These are phyloP conservation scores for Phalacrocorax brasilianus DNA, from an alignment of 2,113 vertebrate genomes.

Conservation along the genomic window DNA sequence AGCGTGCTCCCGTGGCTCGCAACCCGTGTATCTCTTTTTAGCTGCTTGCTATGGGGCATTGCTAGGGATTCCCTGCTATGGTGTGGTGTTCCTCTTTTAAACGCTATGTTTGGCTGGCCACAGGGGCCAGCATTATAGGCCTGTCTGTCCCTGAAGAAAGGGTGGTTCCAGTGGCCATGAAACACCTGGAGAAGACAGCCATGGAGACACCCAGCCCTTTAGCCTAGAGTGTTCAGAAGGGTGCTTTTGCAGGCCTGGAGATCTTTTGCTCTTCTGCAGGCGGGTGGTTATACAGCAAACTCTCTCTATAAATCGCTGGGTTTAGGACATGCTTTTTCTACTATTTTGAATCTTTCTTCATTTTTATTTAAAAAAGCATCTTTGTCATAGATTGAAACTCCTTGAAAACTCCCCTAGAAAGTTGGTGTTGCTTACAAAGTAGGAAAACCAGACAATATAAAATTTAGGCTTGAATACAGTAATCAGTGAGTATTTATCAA, in stretches of 20 bases:
- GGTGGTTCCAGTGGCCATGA: not conserved
- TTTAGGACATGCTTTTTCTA: not conserved
- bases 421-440: not conserved
- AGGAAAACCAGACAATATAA: not conserved
- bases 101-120: not conserved
- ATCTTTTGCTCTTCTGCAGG: not conserved
- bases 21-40: not conserved
- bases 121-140: not conserved
- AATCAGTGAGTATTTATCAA: not conserved
- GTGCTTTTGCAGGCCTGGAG: not conserved
- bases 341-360: not conserved
- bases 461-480: not conserved
- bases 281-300: not conserved
- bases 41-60: not conserved
- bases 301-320: not conserved
- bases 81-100: not conserved
- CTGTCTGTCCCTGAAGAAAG: not conserved
- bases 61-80: not conserved
- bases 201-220: not conserved
- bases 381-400: not conserved
- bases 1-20: not conserved
- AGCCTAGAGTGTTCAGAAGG: not conserved
- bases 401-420: not conserved
- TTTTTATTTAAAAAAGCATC: not conserved
- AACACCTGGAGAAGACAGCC: not conserved